phyloP scores from a whole-genome alignment of 2,888 invertebrate species.

The Arctia plantaginis region DNA sequence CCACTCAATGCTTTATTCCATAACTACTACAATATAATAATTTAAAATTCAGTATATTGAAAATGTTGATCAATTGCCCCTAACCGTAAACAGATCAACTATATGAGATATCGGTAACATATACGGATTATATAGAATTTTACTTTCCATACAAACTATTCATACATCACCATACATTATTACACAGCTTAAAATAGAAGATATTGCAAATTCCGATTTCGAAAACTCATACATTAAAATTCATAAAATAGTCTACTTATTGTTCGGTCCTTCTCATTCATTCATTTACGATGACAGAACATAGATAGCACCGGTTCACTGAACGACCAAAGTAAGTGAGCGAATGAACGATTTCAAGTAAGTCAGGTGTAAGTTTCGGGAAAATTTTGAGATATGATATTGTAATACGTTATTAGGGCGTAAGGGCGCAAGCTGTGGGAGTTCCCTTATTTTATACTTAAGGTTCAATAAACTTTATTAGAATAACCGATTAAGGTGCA shows the following conservation, averaged over 20 bases:
- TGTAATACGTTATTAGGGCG: conserved; percentile 23
- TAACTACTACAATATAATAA: background rate
- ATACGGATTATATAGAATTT: background rate
- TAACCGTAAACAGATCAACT: background rate
- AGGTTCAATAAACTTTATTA: background rate
- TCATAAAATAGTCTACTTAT: conserved; percentile 23
- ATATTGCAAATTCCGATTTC: conserved; percentile 24
- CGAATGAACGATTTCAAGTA: conserved; percentile 47
- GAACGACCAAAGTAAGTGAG: conserved; percentile 51
- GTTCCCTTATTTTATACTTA: background rate
- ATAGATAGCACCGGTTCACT: conserved; percentile 50
- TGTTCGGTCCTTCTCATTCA: conserved; percentile 48
- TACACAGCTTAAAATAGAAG: background rate
- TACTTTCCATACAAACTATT: background rate
- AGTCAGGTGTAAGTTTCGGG: conserved; percentile 48
- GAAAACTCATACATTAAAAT: conserved; percentile 19
- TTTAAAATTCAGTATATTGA: no score
- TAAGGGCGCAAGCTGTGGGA: background rate
- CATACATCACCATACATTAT: background rate
- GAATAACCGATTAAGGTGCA: background rate
- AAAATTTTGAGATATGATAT: conserved; percentile 41
- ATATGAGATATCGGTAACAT: no score
- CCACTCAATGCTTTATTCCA: background rate
- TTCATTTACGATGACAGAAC: conserved; percentile 44
- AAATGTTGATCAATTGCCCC: background rate